Evolutionary conservation across 2,888 invertebrate genomes (phyloP).

Genomic region (Sipha maydis): DNA sequence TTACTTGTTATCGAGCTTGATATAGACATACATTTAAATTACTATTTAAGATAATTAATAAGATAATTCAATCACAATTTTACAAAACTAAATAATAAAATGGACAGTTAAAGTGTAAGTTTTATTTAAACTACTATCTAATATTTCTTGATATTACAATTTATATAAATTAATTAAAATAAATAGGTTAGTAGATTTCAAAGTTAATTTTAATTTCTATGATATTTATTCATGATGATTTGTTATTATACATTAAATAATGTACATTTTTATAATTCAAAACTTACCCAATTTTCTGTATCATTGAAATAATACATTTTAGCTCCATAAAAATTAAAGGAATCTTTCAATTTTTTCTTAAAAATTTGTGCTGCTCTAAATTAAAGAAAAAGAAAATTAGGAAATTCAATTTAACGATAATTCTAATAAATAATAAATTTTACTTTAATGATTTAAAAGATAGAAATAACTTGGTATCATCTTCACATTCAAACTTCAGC

Average conservation of each 20-base stretch:
- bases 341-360: slow-evolving; percentile 50
- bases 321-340: slow-evolving; percentile 32
- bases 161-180: background rate
- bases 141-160: background rate
- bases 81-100: background rate
- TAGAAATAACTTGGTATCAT: slow-evolving; percentile 53
- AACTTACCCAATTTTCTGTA: slow-evolving; percentile 56
- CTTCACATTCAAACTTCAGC: slow-evolving; percentile 57
- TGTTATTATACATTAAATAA: background rate
- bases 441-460: slow-evolving; percentile 61
- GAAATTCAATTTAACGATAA: background rate
- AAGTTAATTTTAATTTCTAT: background rate
- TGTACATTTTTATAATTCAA: background rate
- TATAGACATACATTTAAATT: no score
- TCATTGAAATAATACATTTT: slow-evolving; percentile 60
- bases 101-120: background rate
- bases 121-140: background rate
- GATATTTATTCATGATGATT: background rate
- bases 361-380: slow-evolving; percentile 58
- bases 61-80: background rate
- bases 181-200: background rate
- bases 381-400: background rate
- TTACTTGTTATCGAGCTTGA: no score
- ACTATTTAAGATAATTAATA: no score
- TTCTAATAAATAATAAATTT: background rate